Base-by-base conservation (phyloP, 2,888 invertebrate genomes). In the Uloborus plumipes region DNA sequence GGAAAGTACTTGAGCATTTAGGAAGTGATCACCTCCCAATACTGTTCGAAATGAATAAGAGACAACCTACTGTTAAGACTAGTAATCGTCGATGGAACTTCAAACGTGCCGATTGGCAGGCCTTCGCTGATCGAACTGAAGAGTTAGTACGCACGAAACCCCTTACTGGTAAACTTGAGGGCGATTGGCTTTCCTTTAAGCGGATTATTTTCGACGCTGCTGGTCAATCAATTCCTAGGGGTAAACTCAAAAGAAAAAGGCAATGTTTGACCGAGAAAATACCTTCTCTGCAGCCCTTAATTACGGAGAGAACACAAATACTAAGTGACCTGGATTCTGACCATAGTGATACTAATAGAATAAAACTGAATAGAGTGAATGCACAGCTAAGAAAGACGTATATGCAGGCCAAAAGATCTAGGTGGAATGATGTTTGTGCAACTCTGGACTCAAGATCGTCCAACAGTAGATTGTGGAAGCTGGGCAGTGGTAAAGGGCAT, bases 11-110 rank as follows among this genome's bases (percentile, higher is more conserved):
- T 66, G n/a, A 50, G 20, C 31, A 14, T 4, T 22, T 66, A 18
- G 53, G 69, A 26, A 69, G 69, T 16, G 69, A 69, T 69, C 69
- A 55, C n/a, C 18, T 16, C 16, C 69, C 69, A 7, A 55, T 69
- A 1, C 69, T 69, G 22, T 53, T 69, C 16, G 55, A 69, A 69
- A 1, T 69, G 20, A 9, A 26, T 0, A n/a, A 14, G 26, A 26
- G 13, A 18, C 55, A 69, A 18, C 9, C 18, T 2, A 22, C 18
- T 18, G 1, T 1, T 6, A 26, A 15, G 53, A 53, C n/a, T n/a
- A 15, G n/a, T 53, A 55, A 31, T n/a, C n/a, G n/a, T n/a, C 20
- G 26, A 16, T 55, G 69, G 53, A 53, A 69, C 53, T 69, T 69
- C 13, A 69, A 14, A 53, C 53, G 26, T 3, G 69, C 55, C 0